Evolutionary conservation across 1,140 invertebrate species (phyloP).

Genomic region (Grapholita molesta): DNA sequence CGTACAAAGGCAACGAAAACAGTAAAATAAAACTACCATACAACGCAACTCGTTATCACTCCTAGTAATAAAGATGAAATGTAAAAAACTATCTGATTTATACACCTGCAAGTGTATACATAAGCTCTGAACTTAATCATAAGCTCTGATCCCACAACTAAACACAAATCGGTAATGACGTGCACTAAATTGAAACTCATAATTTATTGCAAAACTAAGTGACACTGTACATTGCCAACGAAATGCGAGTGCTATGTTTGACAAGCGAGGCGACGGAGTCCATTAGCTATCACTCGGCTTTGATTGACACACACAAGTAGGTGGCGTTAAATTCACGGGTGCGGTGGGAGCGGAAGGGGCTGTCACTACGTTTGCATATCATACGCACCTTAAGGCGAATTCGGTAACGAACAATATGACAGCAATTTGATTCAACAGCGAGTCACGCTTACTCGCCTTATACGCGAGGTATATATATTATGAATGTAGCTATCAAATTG

Average conservation of each 20-base stretch:
- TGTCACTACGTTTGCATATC: conserved; percentile 12
- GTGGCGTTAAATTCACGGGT: conserved; percentile 52
- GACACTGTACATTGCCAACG: conserved; percentile 9
- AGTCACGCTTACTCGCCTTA: neutral
- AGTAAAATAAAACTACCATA: no score
- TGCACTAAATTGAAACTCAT: conserved; percentile 9
- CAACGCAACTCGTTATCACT: no score
- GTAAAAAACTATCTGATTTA: no score
- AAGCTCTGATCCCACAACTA: neutral
- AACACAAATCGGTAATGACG: neutral
- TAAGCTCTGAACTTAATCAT: no score
- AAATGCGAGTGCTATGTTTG: conserved; percentile 27
- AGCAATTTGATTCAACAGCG: neutral
- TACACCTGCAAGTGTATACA: no score
- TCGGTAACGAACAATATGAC: neutral
- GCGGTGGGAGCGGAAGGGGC: conserved; percentile 36
- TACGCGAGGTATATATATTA: neutral
- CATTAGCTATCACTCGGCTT: conserved; percentile 44
- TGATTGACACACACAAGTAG: conserved; percentile 57
- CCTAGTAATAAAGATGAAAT: no score
- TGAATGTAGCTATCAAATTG: neutral
- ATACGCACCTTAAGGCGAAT: neutral
- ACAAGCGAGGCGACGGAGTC: conserved; percentile 27
- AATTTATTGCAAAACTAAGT: neutral
- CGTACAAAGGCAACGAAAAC: no score